These are phyloP conservation scores for Struthidea cinerea DNA, from an alignment of 2,113 vertebrate genomes.

Conservation along the genomic window DNA sequence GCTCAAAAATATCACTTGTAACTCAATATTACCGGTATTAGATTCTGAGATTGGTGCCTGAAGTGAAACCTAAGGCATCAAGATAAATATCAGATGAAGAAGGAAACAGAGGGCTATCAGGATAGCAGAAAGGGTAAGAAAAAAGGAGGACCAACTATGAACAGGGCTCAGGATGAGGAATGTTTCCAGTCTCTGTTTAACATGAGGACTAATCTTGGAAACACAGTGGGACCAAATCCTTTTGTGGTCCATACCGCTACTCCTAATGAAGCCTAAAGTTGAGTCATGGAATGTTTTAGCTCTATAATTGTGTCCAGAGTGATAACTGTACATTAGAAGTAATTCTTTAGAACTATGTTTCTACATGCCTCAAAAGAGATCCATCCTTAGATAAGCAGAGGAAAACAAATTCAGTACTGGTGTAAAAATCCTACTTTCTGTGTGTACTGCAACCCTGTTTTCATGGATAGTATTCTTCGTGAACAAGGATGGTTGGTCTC, in stretches of 20 bases:
- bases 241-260: background rate
- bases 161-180: background rate
- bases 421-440: conserved; percentile 23
- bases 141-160: background rate
- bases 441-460: background rate
- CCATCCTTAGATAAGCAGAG: background rate
- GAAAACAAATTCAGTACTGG: background rate
- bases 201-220: background rate
- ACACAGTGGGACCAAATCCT: background rate
- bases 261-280: background rate
- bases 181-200: background rate
- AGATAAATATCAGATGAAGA: background rate
- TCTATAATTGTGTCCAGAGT: background rate
- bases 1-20: background rate
- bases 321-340: background rate
- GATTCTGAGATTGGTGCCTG: background rate
- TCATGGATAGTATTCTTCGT: background rate
- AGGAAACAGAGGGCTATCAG: background rate
- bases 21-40: background rate
- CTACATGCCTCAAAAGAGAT: background rate
- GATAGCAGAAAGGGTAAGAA: background rate
- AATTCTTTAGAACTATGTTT: background rate
- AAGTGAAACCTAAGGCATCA: too few species aligned
- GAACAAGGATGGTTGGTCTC: background rate
- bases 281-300: background rate